Conservation (phyloP, 1,140 invertebrate species). For the Aphelinus atriplicis region DNA sequence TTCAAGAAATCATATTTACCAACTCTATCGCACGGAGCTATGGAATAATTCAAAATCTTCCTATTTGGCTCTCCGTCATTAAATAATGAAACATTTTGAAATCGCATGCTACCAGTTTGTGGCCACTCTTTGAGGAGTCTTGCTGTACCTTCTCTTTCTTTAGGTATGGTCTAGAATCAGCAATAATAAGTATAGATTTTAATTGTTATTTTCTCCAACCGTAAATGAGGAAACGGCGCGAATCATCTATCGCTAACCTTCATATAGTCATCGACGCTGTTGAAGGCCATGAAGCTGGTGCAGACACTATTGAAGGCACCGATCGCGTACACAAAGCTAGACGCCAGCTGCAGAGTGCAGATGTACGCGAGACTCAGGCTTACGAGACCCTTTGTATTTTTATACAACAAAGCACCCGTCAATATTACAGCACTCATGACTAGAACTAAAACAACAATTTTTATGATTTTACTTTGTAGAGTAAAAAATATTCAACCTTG, state of each 20-base stretch:
- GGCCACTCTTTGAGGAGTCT: conserved; percentile 34
- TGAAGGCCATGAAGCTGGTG: conserved; percentile 43
- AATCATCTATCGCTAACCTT: conserved; percentile 31
- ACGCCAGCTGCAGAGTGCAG: conserved; percentile 17
- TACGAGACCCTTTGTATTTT: background rate
- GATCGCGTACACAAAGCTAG: conserved; percentile 35
- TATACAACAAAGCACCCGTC: conserved; percentile 37
- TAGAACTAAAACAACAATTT: conserved; percentile 28
- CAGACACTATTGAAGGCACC: conserved; percentile 41
- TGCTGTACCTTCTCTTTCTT: conserved; percentile 26
- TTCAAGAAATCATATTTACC: background rate
- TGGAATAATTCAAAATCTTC: background rate
- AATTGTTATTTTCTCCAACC: background rate
- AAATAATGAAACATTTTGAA: conserved; percentile 22
- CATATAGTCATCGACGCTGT: conserved; percentile 44
- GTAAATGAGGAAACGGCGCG: too few relatives aligned
- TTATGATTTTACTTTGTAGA: too few relatives aligned
- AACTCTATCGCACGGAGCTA: background rate
- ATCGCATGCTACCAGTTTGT: conserved; percentile 32
- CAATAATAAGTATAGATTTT: background rate
- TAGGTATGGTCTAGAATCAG: conserved; percentile 23
- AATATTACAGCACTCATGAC: conserved; percentile 40
- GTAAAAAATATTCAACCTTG: too few relatives aligned
- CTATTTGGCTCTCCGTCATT: conserved; percentile 21
- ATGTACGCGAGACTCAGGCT: conserved; percentile 15